Conservation (phyloP, 37 sponge, comb jelly and placozoan species). For the Lycopodina hypogea region DNA sequence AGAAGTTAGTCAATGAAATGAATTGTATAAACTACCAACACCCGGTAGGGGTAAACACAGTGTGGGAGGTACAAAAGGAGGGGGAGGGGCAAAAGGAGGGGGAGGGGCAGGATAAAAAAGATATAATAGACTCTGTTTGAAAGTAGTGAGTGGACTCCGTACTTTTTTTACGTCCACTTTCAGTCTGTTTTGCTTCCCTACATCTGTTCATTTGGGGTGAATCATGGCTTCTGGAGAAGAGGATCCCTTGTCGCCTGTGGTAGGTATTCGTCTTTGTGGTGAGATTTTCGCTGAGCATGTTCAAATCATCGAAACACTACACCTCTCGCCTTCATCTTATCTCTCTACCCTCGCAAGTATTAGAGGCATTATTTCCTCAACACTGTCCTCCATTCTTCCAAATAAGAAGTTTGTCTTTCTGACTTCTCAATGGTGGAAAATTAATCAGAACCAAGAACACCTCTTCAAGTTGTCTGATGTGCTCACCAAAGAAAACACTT, state of each 20-base stretch:
- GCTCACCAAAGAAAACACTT: constrained; percentile 1
- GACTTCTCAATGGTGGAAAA: constrained; percentile 52
- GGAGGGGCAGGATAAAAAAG: too few relatives aligned
- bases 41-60: too few relatives aligned
- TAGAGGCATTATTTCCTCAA: background rate
- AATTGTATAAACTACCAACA: too few relatives aligned
- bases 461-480: constrained; percentile 11
- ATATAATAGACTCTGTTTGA: too few relatives aligned
- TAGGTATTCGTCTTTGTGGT: constrained; percentile 25
- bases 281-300: background rate
- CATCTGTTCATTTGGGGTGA: too few relatives aligned
- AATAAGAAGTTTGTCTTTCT: constrained; percentile 31
- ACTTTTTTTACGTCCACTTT: too few relatives aligned
- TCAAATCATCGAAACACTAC: constrained; percentile 19
- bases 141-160: too few relatives aligned
- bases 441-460: constrained; percentile 30
- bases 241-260: background rate
- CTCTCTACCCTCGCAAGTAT: background rate
- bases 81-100: too few relatives aligned
- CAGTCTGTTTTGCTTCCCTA: too few relatives aligned
- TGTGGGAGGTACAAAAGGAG: too few relatives aligned
- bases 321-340: constrained; percentile 8
- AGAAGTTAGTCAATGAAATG: too few relatives aligned
- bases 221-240: too few relatives aligned
- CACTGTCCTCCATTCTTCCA: background rate